Percentiles rank a stretch among this genome's conserved stretches.
Evolutionary conservation across 2,113 vertebrate species (phyloP).

Genomic region (Australoheros scitulus): DNA sequence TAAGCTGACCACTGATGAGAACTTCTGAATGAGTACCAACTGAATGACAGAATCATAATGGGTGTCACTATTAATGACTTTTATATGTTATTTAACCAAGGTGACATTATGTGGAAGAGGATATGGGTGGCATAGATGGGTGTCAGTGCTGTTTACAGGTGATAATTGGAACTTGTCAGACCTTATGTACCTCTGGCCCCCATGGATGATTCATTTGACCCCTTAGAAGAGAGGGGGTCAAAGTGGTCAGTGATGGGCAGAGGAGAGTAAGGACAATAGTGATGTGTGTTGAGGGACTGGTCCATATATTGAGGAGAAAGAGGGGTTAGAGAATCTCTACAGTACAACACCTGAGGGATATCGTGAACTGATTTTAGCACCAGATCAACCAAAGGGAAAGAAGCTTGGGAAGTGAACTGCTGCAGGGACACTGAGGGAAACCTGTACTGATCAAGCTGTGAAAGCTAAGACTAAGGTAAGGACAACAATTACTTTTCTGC

Average conservation of each 20-base stretch:
- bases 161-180: conserved; percentile 71
- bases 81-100: not conserved
- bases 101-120: not conserved
- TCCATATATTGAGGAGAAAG: conserved; percentile 54
- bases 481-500: not conserved
- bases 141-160: conserved; percentile 69
- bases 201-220: conserved; percentile 42
- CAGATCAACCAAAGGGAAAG: not conserved
- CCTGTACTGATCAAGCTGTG: not conserved
- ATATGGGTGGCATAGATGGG: not conserved
- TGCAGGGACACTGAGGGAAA: not conserved
- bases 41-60: not conserved
- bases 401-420: not conserved
- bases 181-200: conserved; percentile 25
- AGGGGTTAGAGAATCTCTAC: not conserved
- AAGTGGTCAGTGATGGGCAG: conserved; percentile 48
- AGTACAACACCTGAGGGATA: not conserved
- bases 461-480: conserved; percentile 51
- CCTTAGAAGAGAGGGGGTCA: conserved; percentile 6
- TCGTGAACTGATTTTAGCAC: not conserved
- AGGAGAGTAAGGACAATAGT: not conserved
- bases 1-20: not conserved
- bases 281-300: not conserved
- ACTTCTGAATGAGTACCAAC: not conserved
- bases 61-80: not conserved